Percentiles rank a stretch among this genome's conserved stretches.
These are phyloP conservation scores for Orchesella cincta DNA, from an alignment of 1,140 invertebrate species.

Conservation along the genomic window DNA sequence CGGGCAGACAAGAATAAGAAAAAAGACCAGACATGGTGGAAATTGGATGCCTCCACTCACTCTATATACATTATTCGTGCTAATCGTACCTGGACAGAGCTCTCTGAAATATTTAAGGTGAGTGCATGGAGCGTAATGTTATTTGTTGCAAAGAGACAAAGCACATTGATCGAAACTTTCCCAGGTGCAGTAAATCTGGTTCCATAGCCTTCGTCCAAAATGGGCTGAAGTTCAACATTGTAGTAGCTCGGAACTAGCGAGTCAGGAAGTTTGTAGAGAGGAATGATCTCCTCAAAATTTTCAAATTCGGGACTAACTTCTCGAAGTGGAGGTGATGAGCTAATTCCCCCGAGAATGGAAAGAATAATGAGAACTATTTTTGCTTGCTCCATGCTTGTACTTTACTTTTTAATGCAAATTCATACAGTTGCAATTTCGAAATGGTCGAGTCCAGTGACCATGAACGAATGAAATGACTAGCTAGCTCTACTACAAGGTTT, in stretches of 20 bases:
- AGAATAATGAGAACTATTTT: too few species aligned
- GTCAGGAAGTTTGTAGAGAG: constrained; percentile 62
- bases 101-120: constrained; percentile 59
- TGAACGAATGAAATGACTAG: too few species aligned
- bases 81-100: neutral
- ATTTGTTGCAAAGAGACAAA: constrained; percentile 60
- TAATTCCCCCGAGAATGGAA: too few species aligned
- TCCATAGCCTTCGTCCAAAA: constrained; percentile 57
- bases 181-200: constrained; percentile 74
- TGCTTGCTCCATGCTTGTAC: too few species aligned
- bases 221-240: constrained; percentile 67
- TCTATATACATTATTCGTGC: neutral
- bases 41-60: neutral
- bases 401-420: too few species aligned
- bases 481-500: too few species aligned
- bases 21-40: neutral
- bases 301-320: neutral
- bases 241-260: constrained; percentile 68
- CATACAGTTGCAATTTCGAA: too few species aligned
- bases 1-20: too few species aligned
- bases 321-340: neutral
- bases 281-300: neutral
- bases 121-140: constrained; percentile 71
- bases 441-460: too few species aligned
- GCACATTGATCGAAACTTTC: constrained; percentile 65